Evolutionary conservation across 2,797 vertebrate species (phyloP).

Genomic region (Lepidocolaptes lacrymiger): DNA sequence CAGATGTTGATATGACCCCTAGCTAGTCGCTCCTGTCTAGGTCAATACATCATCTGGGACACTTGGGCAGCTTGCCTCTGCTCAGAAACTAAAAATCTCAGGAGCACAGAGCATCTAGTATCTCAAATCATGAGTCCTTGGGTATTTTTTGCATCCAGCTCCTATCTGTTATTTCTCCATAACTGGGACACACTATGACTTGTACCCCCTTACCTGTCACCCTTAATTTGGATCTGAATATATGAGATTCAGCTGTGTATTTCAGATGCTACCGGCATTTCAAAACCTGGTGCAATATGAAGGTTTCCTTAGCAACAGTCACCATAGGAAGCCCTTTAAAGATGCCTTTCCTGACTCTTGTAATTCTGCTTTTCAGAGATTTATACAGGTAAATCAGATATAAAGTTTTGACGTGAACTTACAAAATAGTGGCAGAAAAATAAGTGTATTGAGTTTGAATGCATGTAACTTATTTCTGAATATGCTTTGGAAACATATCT

Average conservation of each 20-base stretch:
- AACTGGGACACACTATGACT: constrained; percentile 44
- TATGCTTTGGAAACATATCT: neutral
- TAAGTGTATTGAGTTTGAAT: neutral
- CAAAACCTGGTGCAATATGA: constrained; percentile 26
- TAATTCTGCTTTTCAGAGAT: constrained; percentile 34
- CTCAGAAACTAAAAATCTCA: neutral
- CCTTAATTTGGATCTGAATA: constrained; percentile 37
- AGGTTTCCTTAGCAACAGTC: constrained; percentile 70
- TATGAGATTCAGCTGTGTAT: constrained; percentile 9
- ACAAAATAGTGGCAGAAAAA: constrained; percentile 10
- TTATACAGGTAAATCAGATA: constrained; percentile 41
- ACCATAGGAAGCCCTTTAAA: constrained; percentile 60
- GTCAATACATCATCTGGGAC: neutral
- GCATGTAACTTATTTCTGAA: constrained; percentile 1
- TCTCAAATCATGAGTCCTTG: neutral
- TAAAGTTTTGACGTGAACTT: constrained; percentile 23
- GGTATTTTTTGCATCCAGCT: constrained; percentile 3
- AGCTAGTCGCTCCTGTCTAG: neutral
- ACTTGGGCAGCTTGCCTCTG: neutral
- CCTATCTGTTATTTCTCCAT: constrained; percentile 16
- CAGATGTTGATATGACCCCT: constrained; percentile 16
- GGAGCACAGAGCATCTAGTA: neutral
- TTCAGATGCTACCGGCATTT: constrained; percentile 6
- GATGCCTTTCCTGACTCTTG: constrained; percentile 21
- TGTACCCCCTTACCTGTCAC: constrained; percentile 52